Conservation (phyloP, 2,113 vertebrate species). For the Poeciliopsis turrubarensis region DNA sequence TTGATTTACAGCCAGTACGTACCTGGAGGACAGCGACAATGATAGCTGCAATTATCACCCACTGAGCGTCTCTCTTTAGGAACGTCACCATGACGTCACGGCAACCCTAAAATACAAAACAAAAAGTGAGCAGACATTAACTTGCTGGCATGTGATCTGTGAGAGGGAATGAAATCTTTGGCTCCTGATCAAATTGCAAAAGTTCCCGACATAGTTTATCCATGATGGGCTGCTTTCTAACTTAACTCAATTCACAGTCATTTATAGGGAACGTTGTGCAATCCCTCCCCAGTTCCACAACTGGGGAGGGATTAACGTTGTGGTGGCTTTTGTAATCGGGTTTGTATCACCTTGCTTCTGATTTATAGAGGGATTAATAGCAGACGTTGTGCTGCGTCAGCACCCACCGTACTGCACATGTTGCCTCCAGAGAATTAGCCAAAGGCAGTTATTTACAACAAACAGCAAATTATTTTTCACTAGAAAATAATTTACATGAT, state of each 20-base stretch:
- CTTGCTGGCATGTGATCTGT: neutral
- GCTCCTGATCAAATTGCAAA: neutral
- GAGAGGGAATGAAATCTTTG: neutral
- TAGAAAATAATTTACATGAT: no score
- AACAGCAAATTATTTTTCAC: no score
- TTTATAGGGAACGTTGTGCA: neutral
- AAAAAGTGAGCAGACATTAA: neutral
- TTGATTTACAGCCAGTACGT: conserved; percentile 10
- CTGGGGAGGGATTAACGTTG: neutral
- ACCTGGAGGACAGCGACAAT: conserved; percentile 91
- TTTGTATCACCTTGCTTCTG: neutral
- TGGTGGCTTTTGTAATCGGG: no score
- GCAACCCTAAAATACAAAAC: conserved; percentile 81
- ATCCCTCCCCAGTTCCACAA: neutral
- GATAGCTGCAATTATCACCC: conserved; percentile 84
- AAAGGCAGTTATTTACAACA: no score
- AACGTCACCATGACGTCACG: conserved; percentile 51
- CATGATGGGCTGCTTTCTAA: neutral
- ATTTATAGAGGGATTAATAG: no score
- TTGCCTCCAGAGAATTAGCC: no score
- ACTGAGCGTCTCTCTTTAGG: conserved; percentile 77
- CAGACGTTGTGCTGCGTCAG: no score
- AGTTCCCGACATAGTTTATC: neutral
- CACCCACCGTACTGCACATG: no score
- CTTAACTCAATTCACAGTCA: neutral